A percentile compares a stretch with the other conserved stretches of the same genome.
phyloP scores from a whole-genome alignment of 1,140 invertebrate species.

The Orchesella cincta region DNA sequence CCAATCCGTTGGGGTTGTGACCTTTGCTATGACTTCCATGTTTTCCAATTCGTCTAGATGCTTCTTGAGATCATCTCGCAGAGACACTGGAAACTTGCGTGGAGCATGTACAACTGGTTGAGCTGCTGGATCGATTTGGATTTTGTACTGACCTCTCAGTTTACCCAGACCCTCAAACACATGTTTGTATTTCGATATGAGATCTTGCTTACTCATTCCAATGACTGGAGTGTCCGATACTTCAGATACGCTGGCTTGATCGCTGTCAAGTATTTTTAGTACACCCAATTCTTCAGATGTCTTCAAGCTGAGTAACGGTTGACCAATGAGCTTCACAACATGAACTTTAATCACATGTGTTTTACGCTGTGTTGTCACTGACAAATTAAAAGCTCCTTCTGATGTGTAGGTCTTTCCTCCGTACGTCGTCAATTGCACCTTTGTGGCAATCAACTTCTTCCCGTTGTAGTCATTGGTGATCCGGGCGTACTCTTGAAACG shows the following conservation, averaged over 20 bases:
- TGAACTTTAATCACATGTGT: not conserved
- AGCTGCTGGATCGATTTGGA: not conserved
- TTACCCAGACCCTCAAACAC: conserved; percentile 34
- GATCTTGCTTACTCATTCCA: conserved; percentile 2
- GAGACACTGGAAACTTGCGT: conserved; percentile 52
- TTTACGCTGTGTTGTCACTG: not conserved
- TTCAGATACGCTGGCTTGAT: not conserved
- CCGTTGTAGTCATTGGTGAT: not conserved
- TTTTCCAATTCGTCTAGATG: conserved; percentile 52
- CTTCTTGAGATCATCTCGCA: conserved; percentile 41
- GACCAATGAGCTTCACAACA: not conserved
- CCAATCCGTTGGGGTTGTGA: conserved; percentile 55
- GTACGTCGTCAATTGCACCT: not conserved
- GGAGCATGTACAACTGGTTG: conserved; percentile 43
- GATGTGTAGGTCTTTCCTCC: not conserved
- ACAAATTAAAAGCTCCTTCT: not conserved
- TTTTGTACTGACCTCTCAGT: conserved; percentile 25
- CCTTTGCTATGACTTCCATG: conserved; percentile 42
- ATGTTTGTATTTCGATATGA: not conserved
- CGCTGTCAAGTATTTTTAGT: conserved; percentile 27
- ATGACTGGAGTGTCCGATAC: not conserved
- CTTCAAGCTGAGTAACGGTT: conserved; percentile 18
- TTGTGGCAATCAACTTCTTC: not conserved
- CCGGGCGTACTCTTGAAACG: not conserved
- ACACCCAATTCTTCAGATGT: conserved; percentile 26